These are phyloP conservation scores for Polymixis lichenea DNA, from an alignment of 2,888 invertebrate species.

Conservation along the genomic window DNA sequence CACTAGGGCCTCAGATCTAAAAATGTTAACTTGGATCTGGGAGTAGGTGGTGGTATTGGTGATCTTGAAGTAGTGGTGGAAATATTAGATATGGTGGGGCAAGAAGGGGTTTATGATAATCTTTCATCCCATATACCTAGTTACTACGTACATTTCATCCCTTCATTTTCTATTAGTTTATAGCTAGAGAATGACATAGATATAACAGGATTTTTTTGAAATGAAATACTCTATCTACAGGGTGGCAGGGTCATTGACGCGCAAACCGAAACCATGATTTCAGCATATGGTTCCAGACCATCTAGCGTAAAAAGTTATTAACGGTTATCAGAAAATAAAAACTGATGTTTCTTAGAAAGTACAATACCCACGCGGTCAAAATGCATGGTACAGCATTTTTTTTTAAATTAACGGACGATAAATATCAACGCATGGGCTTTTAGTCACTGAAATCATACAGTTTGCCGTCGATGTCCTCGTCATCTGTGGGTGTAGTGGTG, in stretches of 20 bases:
- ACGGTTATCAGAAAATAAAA: no score
- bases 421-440: no score
- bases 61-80: no score
- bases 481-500: neutral
- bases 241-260: neutral
- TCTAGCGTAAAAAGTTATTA: no score
- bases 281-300: neutral
- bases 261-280: neutral
- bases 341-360: no score
- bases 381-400: no score
- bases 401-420: no score
- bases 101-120: neutral
- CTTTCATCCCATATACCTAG: no score
- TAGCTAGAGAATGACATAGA: neutral
- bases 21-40: neutral
- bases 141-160: neutral
- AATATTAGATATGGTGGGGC: neutral
- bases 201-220: neutral
- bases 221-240: neutral
- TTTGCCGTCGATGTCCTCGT: no score
- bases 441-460: no score
- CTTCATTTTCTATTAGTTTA: neutral
- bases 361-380: no score
- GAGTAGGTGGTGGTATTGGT: neutral
- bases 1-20: no score